Evolutionary conservation across 2,888 invertebrate genomes (phyloP).

Genomic region (Hylaea fasciaria): DNA sequence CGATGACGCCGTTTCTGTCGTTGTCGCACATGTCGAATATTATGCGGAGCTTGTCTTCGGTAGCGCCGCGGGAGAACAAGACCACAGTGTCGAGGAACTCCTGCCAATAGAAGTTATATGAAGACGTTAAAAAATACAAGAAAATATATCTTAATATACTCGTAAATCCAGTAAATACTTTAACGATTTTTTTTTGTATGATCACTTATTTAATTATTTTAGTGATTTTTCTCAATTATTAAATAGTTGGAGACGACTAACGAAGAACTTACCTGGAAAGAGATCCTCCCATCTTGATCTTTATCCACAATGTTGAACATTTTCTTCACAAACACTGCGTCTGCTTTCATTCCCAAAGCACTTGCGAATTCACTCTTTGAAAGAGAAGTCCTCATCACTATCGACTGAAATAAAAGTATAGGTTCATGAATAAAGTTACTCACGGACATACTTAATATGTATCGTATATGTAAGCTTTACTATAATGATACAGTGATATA

Average conservation of each 20-base stretch:
- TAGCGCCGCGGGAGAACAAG: conserved; percentile 95
- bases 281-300: conserved; percentile 96
- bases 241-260: too few species aligned
- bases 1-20: conserved; percentile 96
- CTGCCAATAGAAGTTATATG: conserved; percentile 64
- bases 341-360: conserved; percentile 97
- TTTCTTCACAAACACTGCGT: conserved; percentile 97
- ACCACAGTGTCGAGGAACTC: conserved; percentile 98
- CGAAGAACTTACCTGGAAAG: conserved; percentile 90
- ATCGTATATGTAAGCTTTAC: too few species aligned
- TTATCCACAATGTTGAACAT: conserved; percentile 99
- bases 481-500: too few species aligned
- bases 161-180: too few species aligned
- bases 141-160: too few species aligned
- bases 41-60: conserved; percentile 96
- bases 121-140: neutral
- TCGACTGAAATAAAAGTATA: conserved; percentile 82
- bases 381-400: conserved; percentile 96
- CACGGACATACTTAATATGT: too few species aligned
- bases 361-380: conserved; percentile 97
- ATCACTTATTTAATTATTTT: too few species aligned
- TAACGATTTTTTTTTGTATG: too few species aligned
- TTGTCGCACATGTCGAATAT: conserved; percentile 99
- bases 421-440: neutral
- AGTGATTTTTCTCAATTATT: too few species aligned